phyloP scores from a whole-genome alignment of 2,888 invertebrate species.

The Merodon equestris region DNA sequence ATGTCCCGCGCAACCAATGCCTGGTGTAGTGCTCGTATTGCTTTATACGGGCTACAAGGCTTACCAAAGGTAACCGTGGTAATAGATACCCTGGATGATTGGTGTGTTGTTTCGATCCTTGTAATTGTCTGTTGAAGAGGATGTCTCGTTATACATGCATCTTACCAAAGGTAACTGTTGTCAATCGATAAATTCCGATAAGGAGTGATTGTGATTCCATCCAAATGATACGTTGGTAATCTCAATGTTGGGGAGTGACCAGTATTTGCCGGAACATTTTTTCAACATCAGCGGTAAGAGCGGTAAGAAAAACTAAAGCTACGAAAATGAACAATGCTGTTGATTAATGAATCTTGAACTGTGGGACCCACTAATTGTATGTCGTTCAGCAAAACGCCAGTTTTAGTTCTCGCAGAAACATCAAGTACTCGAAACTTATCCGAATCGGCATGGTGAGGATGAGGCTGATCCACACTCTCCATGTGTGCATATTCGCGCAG shows the following conservation, averaged over 20 bases:
- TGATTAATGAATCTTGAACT: conserved; percentile 34
- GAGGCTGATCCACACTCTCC: conserved; percentile 25
- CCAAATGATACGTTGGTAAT: conserved; percentile 44
- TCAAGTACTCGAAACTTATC: conserved; percentile 46
- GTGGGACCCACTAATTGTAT: conserved; percentile 21
- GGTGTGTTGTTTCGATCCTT: too few relatives aligned
- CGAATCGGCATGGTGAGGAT: conserved; percentile 42
- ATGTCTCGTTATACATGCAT: too few relatives aligned
- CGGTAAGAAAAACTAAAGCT: conserved; percentile 25
- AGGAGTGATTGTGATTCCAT: conserved; percentile 24
- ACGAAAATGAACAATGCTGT: conserved; percentile 32
- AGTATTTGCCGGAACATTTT: conserved; percentile 23
- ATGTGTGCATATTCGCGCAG: conserved; percentile 27
- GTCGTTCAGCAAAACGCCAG: conserved; percentile 40
- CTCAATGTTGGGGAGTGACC: conserved; percentile 14
- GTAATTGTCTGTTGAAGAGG: too few relatives aligned
- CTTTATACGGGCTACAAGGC: conserved; percentile 45
- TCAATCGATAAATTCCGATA: too few relatives aligned
- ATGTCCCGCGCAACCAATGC: conserved; percentile 29
- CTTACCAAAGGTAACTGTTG: too few relatives aligned
- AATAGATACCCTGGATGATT: too few relatives aligned
- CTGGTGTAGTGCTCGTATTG: conserved; percentile 25
- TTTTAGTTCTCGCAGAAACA: conserved; percentile 15
- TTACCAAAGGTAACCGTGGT: conserved; percentile 40
- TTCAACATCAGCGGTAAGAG: conserved; percentile 15